Percentiles rank a stretch among this genome's conserved stretches.
These are phyloP conservation scores for Dascyllus trimaculatus DNA, from an alignment of 2,113 vertebrate species.

Conservation along the genomic window DNA sequence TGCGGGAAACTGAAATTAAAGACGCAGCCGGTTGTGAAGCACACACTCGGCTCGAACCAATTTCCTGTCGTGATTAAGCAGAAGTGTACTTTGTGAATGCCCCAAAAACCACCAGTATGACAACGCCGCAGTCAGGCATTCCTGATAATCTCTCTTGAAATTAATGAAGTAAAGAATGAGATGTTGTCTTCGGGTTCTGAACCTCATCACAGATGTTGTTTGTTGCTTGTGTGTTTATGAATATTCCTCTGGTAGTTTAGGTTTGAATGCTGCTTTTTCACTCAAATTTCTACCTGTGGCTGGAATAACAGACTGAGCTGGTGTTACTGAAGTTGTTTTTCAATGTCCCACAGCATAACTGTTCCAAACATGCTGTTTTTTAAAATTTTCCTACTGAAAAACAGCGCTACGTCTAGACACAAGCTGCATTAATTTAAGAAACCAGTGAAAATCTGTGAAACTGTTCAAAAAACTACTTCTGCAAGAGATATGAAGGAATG, in stretches of 20 bases:
- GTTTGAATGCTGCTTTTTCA: not conserved
- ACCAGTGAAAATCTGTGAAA: too few relatives aligned
- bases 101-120: constrained; percentile 36
- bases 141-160: constrained; percentile 27
- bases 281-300: not conserved
- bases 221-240: not conserved
- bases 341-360: too few relatives aligned
- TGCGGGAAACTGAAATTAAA: constrained; percentile 60
- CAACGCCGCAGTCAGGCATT: constrained; percentile 22
- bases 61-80: constrained; percentile 57
- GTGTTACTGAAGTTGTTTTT: too few relatives aligned
- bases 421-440: too few relatives aligned
- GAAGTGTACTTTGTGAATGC: constrained; percentile 37
- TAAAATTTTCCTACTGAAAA: too few relatives aligned
- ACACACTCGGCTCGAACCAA: constrained; percentile 25
- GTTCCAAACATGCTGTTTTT: too few relatives aligned
- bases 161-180: not conserved
- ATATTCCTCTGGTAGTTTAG: not conserved
- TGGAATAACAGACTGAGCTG: too few relatives aligned
- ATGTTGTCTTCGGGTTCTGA: not conserved
- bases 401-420: too few relatives aligned
- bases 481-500: too few relatives aligned
- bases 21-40: constrained; percentile 35
- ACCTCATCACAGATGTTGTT: not conserved
- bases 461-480: too few relatives aligned